Evolutionary conservation across 2,797 vertebrate genomes (phyloP).

Genomic region (Falco columbarius): DNA sequence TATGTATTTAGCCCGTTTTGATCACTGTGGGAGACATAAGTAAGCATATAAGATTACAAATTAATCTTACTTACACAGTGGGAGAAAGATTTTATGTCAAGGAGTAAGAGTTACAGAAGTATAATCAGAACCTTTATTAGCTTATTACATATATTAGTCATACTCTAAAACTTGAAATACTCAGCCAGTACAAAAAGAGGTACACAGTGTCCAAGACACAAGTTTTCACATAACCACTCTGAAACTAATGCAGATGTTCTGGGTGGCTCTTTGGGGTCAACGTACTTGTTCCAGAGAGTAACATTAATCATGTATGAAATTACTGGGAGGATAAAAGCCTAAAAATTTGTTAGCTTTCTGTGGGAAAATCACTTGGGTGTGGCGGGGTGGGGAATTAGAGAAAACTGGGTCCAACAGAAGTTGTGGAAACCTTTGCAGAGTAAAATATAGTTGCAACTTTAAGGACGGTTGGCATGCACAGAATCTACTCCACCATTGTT

Average conservation of each 20-base stretch:
- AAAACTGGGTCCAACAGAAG: too few species aligned
- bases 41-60: constrained; percentile 41
- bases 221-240: background rate
- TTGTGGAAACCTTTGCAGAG: too few species aligned
- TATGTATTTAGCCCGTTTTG: background rate
- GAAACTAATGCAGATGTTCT: background rate
- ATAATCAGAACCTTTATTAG: constrained; percentile 11
- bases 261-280: background rate
- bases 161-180: background rate
- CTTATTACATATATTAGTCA: background rate
- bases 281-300: background rate
- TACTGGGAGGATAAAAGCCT: background rate
- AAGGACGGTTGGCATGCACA: too few species aligned
- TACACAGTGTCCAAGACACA: background rate
- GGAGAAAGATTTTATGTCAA: constrained; percentile 40
- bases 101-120: constrained; percentile 17
- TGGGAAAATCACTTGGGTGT: too few species aligned
- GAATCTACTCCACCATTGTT: too few species aligned
- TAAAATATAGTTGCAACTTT: too few species aligned
- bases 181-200: background rate
- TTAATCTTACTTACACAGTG: constrained; percentile 38
- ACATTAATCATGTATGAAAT: background rate
- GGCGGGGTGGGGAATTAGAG: too few species aligned
- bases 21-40: constrained; percentile 10
- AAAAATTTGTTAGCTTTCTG: background rate